Evolutionary conservation across 2,113 vertebrate species (phyloP), one percentile per base, ranked within the genome.

Genomic region (Phaethon lepturus): DNA sequence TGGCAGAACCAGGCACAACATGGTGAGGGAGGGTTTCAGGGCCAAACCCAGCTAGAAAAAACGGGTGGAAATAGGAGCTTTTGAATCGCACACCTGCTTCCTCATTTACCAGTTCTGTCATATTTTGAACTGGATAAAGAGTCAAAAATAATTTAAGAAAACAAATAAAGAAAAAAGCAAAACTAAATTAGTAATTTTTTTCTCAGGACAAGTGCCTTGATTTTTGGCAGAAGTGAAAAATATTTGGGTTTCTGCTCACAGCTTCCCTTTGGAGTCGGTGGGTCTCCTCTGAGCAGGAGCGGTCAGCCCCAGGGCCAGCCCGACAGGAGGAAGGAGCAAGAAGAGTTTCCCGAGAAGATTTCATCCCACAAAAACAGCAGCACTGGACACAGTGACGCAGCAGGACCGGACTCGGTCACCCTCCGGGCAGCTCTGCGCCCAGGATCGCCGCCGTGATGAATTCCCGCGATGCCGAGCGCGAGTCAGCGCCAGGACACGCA

Each of bases 371-470:
- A 26, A 72, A 50, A 1, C 16, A 93, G 13, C 28, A 66, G 44
- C 18, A 45, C 52, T 20, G 19, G 7, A 45, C 15, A 5, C 38
- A 35, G 25, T 23, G 28, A 24, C 35, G 13, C 15, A 49, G 44
- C 31, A n/a, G 44, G 26, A 38, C 9, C 6, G 29, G 47, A 40
- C 59, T 7, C 59, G 13, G n/a, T 17, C 22, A n/a, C 22, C 35
- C 38, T 7, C 24, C 26, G 35, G 20, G 10, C 47, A 49, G 19
- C 47, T 56, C 38, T 35, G 45, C 72, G 58, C 35, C 38, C 42
- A 26, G 31, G 22, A 22, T n/a, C 3, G 1, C 10, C 1, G 0
- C 58, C 1, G 0, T 13, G 55, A 16, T 7, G 14, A 47, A 60
- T 35, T 38, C 60, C 75, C 2, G 5, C 52, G 42, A 35, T 13